Conservation (phyloP, 2,113 vertebrate species). For the Nycticebus coucang region DNA sequence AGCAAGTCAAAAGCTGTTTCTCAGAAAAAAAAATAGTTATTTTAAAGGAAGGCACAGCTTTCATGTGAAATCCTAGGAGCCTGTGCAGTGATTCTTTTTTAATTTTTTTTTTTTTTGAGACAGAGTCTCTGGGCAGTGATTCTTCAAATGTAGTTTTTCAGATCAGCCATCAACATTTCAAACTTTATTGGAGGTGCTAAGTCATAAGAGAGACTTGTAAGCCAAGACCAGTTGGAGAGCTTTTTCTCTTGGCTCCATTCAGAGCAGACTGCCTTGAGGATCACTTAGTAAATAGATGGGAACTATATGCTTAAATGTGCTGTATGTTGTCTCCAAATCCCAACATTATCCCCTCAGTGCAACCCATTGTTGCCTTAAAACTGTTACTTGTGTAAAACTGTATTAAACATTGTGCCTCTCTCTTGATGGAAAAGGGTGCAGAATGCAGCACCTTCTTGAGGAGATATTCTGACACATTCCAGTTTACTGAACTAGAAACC, state of each 20-base stretch:
- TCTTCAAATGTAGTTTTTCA: slow-evolving; percentile 11
- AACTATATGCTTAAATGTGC: not conserved
- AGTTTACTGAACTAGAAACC: not conserved
- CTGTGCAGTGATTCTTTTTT: not conserved
- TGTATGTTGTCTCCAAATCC: not conserved
- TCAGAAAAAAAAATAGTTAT: not conserved
- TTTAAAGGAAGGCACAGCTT: not conserved
- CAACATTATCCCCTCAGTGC: too few species aligned
- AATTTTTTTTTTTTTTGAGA: too few species aligned
- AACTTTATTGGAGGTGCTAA: not conserved
- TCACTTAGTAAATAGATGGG: not conserved
- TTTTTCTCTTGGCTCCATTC: not conserved
- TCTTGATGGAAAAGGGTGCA: not conserved
- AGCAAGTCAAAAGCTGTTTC: not conserved
- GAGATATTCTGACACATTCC: not conserved
- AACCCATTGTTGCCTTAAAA: too few species aligned
- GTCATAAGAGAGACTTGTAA: not conserved
- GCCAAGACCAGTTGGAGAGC: not conserved
- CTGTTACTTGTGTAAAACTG: too few species aligned
- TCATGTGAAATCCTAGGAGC: not conserved
- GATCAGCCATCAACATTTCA: not conserved
- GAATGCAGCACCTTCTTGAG: not conserved
- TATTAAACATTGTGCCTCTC: not conserved
- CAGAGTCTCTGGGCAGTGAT: not conserved
- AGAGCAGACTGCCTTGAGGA: not conserved